Evolutionary conservation across 1,140 invertebrate species (phyloP), one percentile per base, ranked within the genome.

Genomic region (Bilobella aurantiaca): DNA sequence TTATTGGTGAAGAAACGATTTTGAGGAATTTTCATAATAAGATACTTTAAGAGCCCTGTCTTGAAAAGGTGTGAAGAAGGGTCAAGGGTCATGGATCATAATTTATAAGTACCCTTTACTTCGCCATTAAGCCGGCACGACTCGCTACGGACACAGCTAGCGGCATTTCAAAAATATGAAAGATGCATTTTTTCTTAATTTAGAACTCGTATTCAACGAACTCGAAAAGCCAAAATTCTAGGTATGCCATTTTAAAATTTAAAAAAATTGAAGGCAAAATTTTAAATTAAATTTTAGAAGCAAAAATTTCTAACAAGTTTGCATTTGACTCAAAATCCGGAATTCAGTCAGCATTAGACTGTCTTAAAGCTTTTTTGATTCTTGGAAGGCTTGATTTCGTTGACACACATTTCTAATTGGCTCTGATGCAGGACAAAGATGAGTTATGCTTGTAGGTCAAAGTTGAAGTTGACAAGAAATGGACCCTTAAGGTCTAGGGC

Each of bases 401-500:
- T n/a, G 37, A n/a, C 37, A 42, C 8, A 42, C n/a, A n/a, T 12
- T 8, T 42, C 14, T 53, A 23, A 53, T 53, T 53, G 49, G 8
- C 49, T 53, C 37, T 42, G 37, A 42, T 42, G 37, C n/a, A n/a
- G n/a, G n/a, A n/a, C n/a, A n/a, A n/a, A n/a, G n/a, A 53, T 53
- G 49, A 53, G 49, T 14, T 18, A 53, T 53, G 14, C 14, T 23
- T 53, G 8, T 53, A 53, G 49, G 49, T 53, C 49, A 53, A 53
- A 53, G 49, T 53, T 53, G 49, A 53, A 23, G 49, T 16, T 12
- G 49, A 23, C 12, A 23, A n/a, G 23, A 53, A 23, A 23, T 23
- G 8, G 23, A 23, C 12, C 12, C 25, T 5, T 18, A 23, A 23
- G 23, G 49, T 12, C 12, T 53, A 23, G 23, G 23, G 14, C 3